Evolutionary conservation across 2,888 invertebrate genomes (phyloP), one percentile per base, ranked within the genome.

Genomic region (Deilephila porcellus): DNA sequence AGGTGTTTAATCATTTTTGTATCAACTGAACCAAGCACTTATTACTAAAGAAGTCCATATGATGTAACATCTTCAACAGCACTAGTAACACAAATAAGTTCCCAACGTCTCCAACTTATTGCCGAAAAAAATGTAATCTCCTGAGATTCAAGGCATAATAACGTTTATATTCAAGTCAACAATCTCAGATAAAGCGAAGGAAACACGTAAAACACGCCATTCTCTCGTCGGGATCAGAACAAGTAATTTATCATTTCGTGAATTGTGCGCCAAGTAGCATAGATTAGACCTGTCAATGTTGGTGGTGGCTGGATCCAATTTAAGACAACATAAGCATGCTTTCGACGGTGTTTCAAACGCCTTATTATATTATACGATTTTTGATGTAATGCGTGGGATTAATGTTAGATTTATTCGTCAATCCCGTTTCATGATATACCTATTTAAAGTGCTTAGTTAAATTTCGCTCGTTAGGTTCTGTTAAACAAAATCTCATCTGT

Each of bases 171-270:
- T 63, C 19, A 34, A 8, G n/a, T 34, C 63, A 25, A 67, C 45
- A 67, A 52, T 67, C 67, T 67, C 52, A 56, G 52, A 71, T n/a
- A 52, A 17, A 60, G 5, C 4, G 62, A 37, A 25, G 45, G 60
- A 52, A 60, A 45, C 25, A 60, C 52, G 71, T 52, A 71, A 71
- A 45, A 45, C 71, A 19, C 62, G 37, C 25, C 34, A 34, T 34
- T 60, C 34, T 60, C 45, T 80, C 78, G 75, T 74, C 81, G 75
- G 79, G 80, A 84, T 84, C 82, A 82, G 79, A 79, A 81, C 76
- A 75, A 79, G 77, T 83, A 81, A 86, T 89, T 86, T 85, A 89
- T 89, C 88, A 89, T 86, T 79, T 80, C 80, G 74, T 78, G 77
- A 60, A 72, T 71, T 71, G 29, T 72, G 25, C 29, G 20, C 56